A percentile compares a stretch with the other conserved stretches of the same genome.
Evolutionary conservation across 2,797 vertebrate species (phyloP).

Genomic region (Lycodopsis pacificus): DNA sequence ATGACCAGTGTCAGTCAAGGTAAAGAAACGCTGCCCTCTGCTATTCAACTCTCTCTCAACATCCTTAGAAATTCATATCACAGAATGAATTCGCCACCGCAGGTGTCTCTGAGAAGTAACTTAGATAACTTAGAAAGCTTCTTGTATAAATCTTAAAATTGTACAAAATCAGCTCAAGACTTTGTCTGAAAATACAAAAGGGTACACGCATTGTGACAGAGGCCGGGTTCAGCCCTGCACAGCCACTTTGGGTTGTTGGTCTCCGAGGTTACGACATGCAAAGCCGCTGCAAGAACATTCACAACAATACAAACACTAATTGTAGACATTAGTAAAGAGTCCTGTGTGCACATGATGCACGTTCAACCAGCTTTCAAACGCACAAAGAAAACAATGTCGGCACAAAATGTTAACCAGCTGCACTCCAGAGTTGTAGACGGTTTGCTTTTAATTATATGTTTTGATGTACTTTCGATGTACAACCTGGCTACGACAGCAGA

Average conservation of each 20-base stretch:
- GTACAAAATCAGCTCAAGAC: not conserved
- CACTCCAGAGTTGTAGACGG: slow-evolving; percentile 10
- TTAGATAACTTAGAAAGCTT: not conserved
- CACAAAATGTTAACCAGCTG: slow-evolving; percentile 7
- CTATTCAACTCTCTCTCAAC: slow-evolving; percentile 15
- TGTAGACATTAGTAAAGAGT: slow-evolving; percentile 34
- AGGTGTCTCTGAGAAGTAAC: not conserved
- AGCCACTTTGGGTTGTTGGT: not conserved
- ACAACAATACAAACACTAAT: slow-evolving; percentile 27
- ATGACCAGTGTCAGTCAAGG: not conserved
- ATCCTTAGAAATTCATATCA: not conserved
- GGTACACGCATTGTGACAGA: slow-evolving; percentile 3
- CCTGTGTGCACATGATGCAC: slow-evolving; percentile 3
- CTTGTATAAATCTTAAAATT: not conserved
- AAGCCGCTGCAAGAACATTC: slow-evolving; percentile 23
- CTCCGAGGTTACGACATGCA: slow-evolving; percentile 23
- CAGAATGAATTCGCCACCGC: not conserved
- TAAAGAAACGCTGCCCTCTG: not conserved
- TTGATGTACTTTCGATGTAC: slow-evolving; percentile 19
- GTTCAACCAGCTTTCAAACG: slow-evolving; percentile 18
- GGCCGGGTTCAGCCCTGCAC: not conserved
- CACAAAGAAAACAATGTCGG: not conserved
- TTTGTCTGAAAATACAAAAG: not conserved
- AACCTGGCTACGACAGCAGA: not conserved
- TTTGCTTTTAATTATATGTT: slow-evolving; percentile 17